These are phyloP conservation scores for Hedya salicella DNA, from an alignment of 2,888 invertebrate genomes.

Conservation along the genomic window DNA sequence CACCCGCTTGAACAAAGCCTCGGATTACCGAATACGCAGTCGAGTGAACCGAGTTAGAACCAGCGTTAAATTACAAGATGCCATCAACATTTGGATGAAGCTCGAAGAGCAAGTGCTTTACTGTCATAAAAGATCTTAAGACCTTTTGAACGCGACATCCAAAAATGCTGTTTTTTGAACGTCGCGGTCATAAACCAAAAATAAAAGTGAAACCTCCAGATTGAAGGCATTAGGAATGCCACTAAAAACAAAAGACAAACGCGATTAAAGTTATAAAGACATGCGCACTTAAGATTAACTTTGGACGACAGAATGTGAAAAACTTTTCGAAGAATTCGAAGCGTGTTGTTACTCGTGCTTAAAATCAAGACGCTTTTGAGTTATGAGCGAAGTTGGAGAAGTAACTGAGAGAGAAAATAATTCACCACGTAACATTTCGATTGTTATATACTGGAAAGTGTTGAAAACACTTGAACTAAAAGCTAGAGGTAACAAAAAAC, in stretches of 20 bases:
- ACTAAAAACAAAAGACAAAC: constrained; percentile 30
- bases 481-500: background rate
- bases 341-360: constrained; percentile 25
- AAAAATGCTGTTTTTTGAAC: background rate
- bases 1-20: constrained; percentile 11
- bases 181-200: constrained; percentile 10
- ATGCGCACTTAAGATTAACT: constrained; percentile 16
- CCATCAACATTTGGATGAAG: constrained; percentile 11
- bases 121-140: background rate
- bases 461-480: constrained; percentile 3
- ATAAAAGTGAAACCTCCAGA: constrained; percentile 12
- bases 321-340: constrained; percentile 21
- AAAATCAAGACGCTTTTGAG: constrained; percentile 31
- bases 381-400: constrained; percentile 32
- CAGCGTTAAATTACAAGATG: constrained; percentile 38
- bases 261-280: constrained; percentile 23
- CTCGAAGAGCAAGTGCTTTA: background rate
- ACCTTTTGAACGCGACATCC: background rate
- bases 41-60: constrained; percentile 15
- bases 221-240: constrained; percentile 17
- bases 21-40: constrained; percentile 27
- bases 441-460: constrained; percentile 13
- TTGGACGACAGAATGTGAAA: constrained; percentile 25
- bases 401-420: constrained; percentile 14
- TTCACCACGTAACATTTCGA: constrained; percentile 17